These are phyloP conservation scores for human (Homo sapiens) DNA, from an alignment of 2,113 vertebrate genomes.

Conservation along the genomic window GRCh38 chr11:31775001-31775500, in stretches of 20 bases:
- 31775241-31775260: background rate
- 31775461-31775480: background rate
- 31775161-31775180: background rate
- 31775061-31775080: background rate
- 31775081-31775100: background rate
- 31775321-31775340: too few species aligned
- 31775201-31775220: background rate
- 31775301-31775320: background rate
- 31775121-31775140: background rate
- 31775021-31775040: background rate
- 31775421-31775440: background rate
- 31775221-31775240: background rate
- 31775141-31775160: background rate
- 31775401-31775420: background rate
- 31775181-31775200: conserved; percentile 3
- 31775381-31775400: background rate
- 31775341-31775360: background rate
- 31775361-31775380: background rate
- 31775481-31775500: background rate
- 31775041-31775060: background rate
- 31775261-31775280: background rate
- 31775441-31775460: background rate
- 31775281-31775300: background rate
- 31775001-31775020: background rate
- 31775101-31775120: background rate